Evolutionary conservation across 2,113 vertebrate species (phyloP).

Genomic region (Uria aalge): DNA sequence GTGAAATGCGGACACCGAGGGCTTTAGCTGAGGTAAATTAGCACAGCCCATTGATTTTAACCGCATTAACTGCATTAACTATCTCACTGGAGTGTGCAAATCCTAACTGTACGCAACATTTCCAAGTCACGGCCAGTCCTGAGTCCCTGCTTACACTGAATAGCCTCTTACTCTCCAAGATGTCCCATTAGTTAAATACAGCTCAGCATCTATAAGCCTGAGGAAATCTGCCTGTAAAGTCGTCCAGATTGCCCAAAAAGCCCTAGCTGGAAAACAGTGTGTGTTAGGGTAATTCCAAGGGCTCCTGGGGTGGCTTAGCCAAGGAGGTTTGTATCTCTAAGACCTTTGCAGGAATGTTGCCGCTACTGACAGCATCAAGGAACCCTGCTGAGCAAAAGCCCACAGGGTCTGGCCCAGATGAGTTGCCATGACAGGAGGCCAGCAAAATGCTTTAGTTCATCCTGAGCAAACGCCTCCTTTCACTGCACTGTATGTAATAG

Average conservation of each 20-base stretch:
- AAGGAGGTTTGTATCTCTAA: background rate
- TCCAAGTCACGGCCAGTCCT: background rate
- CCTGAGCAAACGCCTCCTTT: background rate
- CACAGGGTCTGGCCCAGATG: background rate
- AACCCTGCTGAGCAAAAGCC: background rate
- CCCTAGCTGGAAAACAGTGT: background rate
- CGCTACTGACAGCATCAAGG: background rate
- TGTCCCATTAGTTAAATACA: background rate
- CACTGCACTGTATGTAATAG: background rate
- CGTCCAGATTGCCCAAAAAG: background rate
- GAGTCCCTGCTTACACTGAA: background rate
- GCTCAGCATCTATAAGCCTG: background rate
- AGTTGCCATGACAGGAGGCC: background rate
- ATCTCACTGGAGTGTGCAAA: slow-evolving; percentile 16
- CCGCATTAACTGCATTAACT: slow-evolving; percentile 18
- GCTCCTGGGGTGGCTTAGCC: background rate
- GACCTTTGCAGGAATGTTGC: background rate
- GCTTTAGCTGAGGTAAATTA: slow-evolving; percentile 14
- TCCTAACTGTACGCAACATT: background rate
- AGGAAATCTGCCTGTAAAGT: background rate
- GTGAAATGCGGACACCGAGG: background rate
- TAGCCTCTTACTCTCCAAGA: background rate
- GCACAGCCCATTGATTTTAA: slow-evolving; percentile 30
- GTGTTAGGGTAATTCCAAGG: background rate
- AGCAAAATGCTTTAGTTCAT: background rate